Evolutionary conservation across 1,140 invertebrate genomes (phyloP), one percentile per base, ranked within the genome.

Genomic region (Drosophila setifemur): DNA sequence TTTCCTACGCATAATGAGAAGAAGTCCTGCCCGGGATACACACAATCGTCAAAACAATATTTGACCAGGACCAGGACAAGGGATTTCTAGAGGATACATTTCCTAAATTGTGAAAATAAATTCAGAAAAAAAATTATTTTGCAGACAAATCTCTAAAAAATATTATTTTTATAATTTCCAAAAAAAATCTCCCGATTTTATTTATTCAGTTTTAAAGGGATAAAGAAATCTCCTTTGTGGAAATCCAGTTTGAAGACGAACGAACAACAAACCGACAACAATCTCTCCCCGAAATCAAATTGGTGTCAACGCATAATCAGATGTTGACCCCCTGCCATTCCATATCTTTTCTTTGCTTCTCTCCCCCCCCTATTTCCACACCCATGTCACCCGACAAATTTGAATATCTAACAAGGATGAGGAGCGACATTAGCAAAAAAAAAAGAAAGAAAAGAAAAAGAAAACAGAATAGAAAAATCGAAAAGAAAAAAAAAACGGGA

Each of bases 331-430:
- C 53, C 53, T 14, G 29, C 37, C 12, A 9, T 23, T 29, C 29
- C 21, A 23, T 23, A 1, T 9, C 4, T 19, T 28, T 6, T 14
- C 16, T 29, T 28, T 2, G 4, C 7, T n/a, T 12, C 4, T 16
- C 18, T 21, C n/a, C 8, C 1, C 1, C 5, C 5, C 47, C n/a
- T 1, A 33, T 6, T 16, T 7, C 61, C 39, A 64, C 61, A 40
- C 21, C 61, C 67, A 40, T 19, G 29, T 49, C 45, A 31, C 33
- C 12, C 19, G 33, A 52, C 19, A 61, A 73, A 83, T 85, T 85
- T 85, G 64, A 85, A 85, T 85, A 85, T 78, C 60, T 85, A 85
- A 85, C 79, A 85, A 79, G 79, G 70, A 78, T 74, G 68, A 78
- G 64, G 29, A 48, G 37, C 21, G 52, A 58, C 54, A 57, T 70